These are phyloP conservation scores for Camelus bactrianus DNA, from an alignment of 2,113 vertebrate species.

Conservation along the genomic window DNA sequence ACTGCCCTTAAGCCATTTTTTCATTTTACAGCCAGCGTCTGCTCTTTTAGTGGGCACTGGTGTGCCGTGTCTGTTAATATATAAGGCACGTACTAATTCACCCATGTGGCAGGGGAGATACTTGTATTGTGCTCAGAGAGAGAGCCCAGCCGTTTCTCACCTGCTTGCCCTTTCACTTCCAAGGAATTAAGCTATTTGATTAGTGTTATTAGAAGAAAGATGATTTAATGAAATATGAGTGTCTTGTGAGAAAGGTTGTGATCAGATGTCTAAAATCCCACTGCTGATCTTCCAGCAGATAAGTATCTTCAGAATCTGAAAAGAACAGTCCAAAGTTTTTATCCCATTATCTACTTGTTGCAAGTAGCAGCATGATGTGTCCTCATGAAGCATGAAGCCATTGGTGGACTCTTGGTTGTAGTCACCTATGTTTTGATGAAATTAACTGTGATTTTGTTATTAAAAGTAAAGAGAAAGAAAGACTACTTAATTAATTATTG, in stretches of 20 bases:
- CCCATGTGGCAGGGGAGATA: not conserved
- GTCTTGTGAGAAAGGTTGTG: constrained; percentile 44
- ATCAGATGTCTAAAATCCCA: not conserved
- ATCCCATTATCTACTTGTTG: not conserved
- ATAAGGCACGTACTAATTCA: not conserved
- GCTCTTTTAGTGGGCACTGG: not conserved
- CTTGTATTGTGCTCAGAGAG: constrained; percentile 21
- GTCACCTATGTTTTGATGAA: not conserved
- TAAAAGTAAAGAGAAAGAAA: not conserved
- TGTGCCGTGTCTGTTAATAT: not conserved
- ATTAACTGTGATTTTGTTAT: constrained; percentile 26
- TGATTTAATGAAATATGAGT: not conserved
- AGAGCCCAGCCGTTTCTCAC: not conserved
- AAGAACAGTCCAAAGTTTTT: not conserved
- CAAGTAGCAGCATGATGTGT: not conserved
- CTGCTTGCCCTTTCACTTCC: constrained; percentile 14
- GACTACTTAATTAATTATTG: not conserved
- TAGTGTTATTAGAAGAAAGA: constrained; percentile 34
- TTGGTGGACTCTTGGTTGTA: not conserved
- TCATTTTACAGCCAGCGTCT: not conserved
- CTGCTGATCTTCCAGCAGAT: not conserved
- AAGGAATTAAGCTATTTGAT: constrained; percentile 40
- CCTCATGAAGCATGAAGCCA: not conserved
- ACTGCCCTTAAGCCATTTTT: not conserved
- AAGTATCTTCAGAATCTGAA: constrained; percentile 5